These are phyloP conservation scores for Mus minutoides DNA, from an alignment of 2,797 vertebrate genomes.

Conservation along the genomic window DNA sequence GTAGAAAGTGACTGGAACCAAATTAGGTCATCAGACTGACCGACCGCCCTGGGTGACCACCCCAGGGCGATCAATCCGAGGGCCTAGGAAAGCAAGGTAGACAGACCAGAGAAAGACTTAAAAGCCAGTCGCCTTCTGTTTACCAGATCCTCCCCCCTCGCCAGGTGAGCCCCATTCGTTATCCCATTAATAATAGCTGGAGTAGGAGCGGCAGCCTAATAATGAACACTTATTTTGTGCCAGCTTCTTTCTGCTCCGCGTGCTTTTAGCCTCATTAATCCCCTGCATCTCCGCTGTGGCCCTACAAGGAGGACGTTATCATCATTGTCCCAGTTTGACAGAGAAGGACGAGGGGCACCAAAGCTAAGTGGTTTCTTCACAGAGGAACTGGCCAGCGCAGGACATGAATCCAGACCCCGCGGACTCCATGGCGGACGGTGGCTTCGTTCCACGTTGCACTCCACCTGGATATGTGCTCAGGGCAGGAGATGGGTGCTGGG, in stretches of 20 bases:
- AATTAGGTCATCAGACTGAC: background rate
- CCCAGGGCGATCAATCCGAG: background rate
- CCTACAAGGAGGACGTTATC: background rate
- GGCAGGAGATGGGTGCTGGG: background rate
- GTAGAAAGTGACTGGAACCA: background rate
- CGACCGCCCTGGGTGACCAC: background rate
- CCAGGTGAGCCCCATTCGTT: background rate
- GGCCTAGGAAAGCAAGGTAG: background rate
- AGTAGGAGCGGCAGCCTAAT: background rate
- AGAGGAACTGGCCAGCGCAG: background rate
- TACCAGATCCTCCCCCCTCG: background rate
- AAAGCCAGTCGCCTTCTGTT: background rate
- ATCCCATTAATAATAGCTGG: slow-evolving; percentile 33
- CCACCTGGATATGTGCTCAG: background rate
- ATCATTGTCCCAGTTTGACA: slow-evolving; percentile 12
- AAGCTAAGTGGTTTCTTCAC: background rate
- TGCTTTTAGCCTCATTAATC: slow-evolving; percentile 26
- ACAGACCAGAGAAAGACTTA: background rate
- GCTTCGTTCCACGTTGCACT: fast-evolving
- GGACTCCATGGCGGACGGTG: fast-evolving
- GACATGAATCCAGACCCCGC: background rate
- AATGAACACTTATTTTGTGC: slow-evolving; percentile 33
- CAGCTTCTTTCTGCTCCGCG: slow-evolving; percentile 37
- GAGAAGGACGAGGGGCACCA: background rate
- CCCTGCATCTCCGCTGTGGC: background rate